Percentiles rank a stretch among this genome's conserved stretches.
These are phyloP conservation scores for Papilio dardanus DNA, from an alignment of 1,140 invertebrate species.

Conservation along the genomic window DNA sequence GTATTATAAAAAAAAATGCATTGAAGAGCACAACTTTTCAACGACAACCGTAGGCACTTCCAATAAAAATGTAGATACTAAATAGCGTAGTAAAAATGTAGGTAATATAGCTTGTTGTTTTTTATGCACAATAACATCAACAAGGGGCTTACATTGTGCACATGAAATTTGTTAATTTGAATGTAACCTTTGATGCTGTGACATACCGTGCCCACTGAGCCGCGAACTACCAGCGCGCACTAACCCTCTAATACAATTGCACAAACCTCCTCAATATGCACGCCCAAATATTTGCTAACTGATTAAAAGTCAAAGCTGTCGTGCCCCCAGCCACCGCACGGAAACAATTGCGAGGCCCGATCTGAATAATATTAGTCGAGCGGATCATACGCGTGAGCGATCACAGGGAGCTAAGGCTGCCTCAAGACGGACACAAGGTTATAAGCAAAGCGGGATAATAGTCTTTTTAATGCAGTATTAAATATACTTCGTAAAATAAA, in stretches of 20 bases:
- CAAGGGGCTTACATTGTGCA: conserved; percentile 30
- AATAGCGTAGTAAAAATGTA: not conserved
- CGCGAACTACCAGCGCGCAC: conserved; percentile 50
- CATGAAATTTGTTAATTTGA: conserved; percentile 31
- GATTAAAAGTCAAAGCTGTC: conserved; percentile 77
- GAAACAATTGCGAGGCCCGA: conserved; percentile 54
- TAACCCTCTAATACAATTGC: conserved; percentile 70
- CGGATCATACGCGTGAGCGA: conserved; percentile 60
- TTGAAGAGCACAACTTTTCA: too few relatives aligned
- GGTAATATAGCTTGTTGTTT: not conserved
- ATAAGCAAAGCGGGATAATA: conserved; percentile 8
- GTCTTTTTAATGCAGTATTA: too few relatives aligned
- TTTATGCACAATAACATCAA: not conserved
- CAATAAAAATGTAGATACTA: too few relatives aligned
- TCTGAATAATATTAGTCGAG: conserved; percentile 67
- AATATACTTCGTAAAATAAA: too few relatives aligned
- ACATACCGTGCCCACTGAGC: conserved; percentile 52
- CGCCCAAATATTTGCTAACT: conserved; percentile 68
- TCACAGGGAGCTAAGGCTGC: conserved; percentile 51
- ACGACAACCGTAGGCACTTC: too few relatives aligned
- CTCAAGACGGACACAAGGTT: not conserved
- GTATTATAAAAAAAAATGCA: too few relatives aligned
- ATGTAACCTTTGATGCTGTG: conserved; percentile 42
- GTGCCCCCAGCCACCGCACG: conserved; percentile 60
- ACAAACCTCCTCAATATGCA: conserved; percentile 71